phyloP scores from a whole-genome alignment of 2,113 vertebrate species.

The Odontesthes bonariensis region DNA sequence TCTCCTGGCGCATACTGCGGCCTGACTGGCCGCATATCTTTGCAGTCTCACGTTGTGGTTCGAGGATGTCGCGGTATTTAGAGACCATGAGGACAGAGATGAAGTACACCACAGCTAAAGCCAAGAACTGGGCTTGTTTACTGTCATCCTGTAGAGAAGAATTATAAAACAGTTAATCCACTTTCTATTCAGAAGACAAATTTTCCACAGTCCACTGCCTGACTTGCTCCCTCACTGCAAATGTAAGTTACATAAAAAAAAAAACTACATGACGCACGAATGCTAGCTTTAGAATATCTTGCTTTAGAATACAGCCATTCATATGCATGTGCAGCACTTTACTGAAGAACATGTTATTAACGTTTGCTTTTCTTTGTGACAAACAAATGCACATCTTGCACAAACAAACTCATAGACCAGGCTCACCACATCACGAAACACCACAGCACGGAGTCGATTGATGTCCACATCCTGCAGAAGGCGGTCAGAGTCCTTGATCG shows the following conservation, averaged over 20 bases:
- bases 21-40: constrained; percentile 89
- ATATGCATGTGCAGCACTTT: background rate
- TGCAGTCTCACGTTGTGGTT: constrained; percentile 93
- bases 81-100: constrained; percentile 99
- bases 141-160: constrained; percentile 89
- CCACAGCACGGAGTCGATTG: constrained; percentile 94
- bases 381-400: background rate
- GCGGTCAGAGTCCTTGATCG: constrained; percentile 93
- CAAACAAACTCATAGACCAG: background rate
- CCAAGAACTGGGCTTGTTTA: constrained; percentile 97
- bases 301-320: background rate
- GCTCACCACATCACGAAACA: constrained; percentile 97
- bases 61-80: constrained; percentile 98
- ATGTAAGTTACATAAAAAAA: background rate
- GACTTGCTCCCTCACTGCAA: background rate
- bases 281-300: constrained; percentile 1
- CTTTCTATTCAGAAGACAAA: constrained; percentile 14
- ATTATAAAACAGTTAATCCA: constrained; percentile 27
- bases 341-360: constrained; percentile 2
- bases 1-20: constrained; percentile 91
- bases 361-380: constrained; percentile 11
- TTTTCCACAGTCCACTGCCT: constrained; percentile 12
- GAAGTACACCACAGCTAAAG: constrained; percentile 98
- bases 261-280: background rate
- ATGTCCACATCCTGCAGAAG: constrained; percentile 98